Percentiles rank a stretch among this genome's conserved stretches.
Conservation (phyloP, 2,888 invertebrate species). For the Zygogramma bicolorata region DNA sequence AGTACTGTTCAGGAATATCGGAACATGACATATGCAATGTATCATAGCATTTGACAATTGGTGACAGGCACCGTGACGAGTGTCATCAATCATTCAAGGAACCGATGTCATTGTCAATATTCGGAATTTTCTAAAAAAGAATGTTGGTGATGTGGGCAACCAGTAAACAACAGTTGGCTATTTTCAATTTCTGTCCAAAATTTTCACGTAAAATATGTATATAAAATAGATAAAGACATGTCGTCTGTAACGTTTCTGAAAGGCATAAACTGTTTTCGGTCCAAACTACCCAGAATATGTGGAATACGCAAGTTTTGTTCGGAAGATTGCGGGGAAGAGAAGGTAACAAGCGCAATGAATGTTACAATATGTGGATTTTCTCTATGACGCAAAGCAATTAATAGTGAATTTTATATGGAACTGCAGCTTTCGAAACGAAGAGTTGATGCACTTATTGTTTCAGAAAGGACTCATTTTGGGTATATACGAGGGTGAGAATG, state of each 20-base stretch:
- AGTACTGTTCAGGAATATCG: no score
- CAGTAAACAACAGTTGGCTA: constrained; percentile 41
- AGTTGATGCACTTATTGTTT: constrained; percentile 20
- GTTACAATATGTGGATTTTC: neutral
- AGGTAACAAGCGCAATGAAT: constrained; percentile 32
- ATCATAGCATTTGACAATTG: no score
- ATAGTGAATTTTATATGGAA: neutral
- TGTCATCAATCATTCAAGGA: no score
- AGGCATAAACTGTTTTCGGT: constrained; percentile 45
- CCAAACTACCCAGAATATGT: constrained; percentile 41
- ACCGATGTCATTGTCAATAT: no score
- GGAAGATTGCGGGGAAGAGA: constrained; percentile 49
- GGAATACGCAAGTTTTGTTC: constrained; percentile 45
- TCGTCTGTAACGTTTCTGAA: constrained; percentile 43
- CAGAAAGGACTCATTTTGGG: constrained; percentile 72
- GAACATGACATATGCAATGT: no score
- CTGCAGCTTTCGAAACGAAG: neutral
- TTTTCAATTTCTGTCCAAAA: constrained; percentile 49
- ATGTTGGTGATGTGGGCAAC: constrained; percentile 38
- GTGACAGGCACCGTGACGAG: no score
- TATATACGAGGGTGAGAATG: constrained; percentile 66
- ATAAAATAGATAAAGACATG: constrained; percentile 43
- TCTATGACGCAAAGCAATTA: neutral
- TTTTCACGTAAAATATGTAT: constrained; percentile 42
- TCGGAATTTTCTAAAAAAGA: constrained; percentile 8